Conservation (phyloP, 2,797 vertebrate genomes). For the Notolepis coatsorum region DNA sequence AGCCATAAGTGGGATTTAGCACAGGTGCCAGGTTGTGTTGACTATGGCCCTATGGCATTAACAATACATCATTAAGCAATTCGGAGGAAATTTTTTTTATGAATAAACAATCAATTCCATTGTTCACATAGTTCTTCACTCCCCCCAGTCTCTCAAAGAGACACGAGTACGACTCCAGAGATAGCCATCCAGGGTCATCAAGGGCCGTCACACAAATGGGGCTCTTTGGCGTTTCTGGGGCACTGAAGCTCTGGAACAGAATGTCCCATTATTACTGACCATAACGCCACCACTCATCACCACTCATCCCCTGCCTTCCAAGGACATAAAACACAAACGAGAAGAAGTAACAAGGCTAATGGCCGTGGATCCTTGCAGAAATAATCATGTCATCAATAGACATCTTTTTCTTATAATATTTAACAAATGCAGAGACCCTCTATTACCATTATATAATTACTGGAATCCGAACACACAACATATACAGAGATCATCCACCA, state of each 20-base stretch:
- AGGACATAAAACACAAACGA: slow-evolving; percentile 2
- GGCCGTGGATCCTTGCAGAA: not conserved
- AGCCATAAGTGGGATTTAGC: slow-evolving; percentile 17
- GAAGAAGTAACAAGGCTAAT: not conserved
- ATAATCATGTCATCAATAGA: not conserved
- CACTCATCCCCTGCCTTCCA: slow-evolving; percentile 23
- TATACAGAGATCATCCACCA: too few relatives aligned
- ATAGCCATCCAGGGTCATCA: slow-evolving; percentile 23
- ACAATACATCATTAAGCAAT: too few relatives aligned
- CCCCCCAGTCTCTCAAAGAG: slow-evolving; percentile 3
- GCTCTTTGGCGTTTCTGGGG: not conserved
- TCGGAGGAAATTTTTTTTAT: not conserved
- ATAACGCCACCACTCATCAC: slow-evolving; percentile 29
- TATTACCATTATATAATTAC: too few relatives aligned
- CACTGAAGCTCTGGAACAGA: not conserved
- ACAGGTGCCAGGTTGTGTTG: too few relatives aligned
- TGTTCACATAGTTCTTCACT: not conserved
- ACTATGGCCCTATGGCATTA: too few relatives aligned
- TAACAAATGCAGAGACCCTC: too few relatives aligned
- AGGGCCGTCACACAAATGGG: slow-evolving; percentile 28
- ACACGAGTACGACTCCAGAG: slow-evolving; percentile 4
- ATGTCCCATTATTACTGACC: slow-evolving; percentile 19
- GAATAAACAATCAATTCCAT: not conserved
- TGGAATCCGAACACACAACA: too few relatives aligned
- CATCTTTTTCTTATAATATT: too few relatives aligned